These are phyloP conservation scores for Stegostoma tigrinum DNA, from an alignment of 2,113 vertebrate genomes.

Conservation along the genomic window DNA sequence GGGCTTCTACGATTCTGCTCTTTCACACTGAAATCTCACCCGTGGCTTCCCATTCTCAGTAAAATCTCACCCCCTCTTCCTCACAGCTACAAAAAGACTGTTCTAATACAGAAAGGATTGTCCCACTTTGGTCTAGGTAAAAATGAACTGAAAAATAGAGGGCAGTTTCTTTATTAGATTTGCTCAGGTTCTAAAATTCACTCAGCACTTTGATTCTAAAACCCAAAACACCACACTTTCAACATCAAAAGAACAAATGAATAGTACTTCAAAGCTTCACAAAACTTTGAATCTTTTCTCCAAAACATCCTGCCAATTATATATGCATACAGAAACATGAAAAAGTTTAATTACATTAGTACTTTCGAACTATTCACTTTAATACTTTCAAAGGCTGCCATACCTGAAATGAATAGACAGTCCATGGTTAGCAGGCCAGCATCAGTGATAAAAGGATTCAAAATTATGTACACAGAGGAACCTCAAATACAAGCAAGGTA, in stretches of 20 bases:
- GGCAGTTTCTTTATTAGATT: neutral
- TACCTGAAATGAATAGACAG: slow-evolving; percentile 25
- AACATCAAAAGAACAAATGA: slow-evolving; percentile 9
- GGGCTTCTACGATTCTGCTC: too few relatives aligned
- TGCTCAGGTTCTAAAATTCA: neutral
- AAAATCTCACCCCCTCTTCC: neutral
- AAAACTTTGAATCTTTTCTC: slow-evolving; percentile 30
- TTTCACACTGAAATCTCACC: too few relatives aligned
- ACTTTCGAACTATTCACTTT: slow-evolving; percentile 18
- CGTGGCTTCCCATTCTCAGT: too few relatives aligned
- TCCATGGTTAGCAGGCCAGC: neutral
- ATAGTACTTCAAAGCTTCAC: slow-evolving; percentile 8
- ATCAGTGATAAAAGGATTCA: neutral
- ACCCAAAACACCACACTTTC: slow-evolving; percentile 19
- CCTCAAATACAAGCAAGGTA: neutral
- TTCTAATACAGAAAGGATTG: neutral
- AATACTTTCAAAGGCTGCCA: neutral
- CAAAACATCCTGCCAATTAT: slow-evolving; percentile 26
- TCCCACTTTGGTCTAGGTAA: neutral
- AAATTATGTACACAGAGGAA: slow-evolving; percentile 3
- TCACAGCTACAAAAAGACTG: neutral
- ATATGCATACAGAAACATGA: neutral
- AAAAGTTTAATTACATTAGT: slow-evolving; percentile 24
- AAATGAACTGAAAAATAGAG: neutral
- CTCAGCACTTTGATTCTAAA: neutral